These are phyloP conservation scores for Passer domesticus DNA, from an alignment of 2,113 vertebrate genomes.

Conservation along the genomic window DNA sequence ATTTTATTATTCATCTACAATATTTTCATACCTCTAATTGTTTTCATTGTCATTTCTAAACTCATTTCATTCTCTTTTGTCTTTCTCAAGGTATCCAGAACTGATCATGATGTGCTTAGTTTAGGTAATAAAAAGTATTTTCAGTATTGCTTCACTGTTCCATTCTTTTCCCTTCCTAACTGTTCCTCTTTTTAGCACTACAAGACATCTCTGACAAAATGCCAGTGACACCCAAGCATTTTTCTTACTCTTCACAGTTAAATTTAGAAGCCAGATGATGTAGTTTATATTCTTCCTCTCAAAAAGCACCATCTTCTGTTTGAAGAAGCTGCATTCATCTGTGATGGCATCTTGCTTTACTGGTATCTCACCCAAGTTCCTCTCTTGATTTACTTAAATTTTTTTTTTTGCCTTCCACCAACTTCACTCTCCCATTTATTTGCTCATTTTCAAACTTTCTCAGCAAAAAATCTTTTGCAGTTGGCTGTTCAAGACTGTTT, in stretches of 20 bases:
- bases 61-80: background rate
- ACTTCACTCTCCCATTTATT: background rate
- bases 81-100: background rate
- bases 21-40: background rate
- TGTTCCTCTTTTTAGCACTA: background rate
- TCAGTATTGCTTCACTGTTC: background rate
- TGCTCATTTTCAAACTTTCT: background rate
- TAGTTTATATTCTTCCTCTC: background rate
- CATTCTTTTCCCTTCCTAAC: background rate
- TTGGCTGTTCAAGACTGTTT: background rate
- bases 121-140: background rate
- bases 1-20: slow-evolving; percentile 5
- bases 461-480: background rate
- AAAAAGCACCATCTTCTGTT: background rate
- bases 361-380: background rate
- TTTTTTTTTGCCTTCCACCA: background rate
- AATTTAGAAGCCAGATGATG: slow-evolving; percentile 16
- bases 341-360: background rate
- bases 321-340: background rate
- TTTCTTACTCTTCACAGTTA: slow-evolving; percentile 27
- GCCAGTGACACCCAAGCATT: background rate
- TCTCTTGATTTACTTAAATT: background rate
- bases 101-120: background rate
- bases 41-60: background rate
- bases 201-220: background rate